Evolutionary conservation across 2,113 vertebrate genomes (phyloP), one percentile per base, ranked within the genome.

Genomic region (Hylia prasina): DNA sequence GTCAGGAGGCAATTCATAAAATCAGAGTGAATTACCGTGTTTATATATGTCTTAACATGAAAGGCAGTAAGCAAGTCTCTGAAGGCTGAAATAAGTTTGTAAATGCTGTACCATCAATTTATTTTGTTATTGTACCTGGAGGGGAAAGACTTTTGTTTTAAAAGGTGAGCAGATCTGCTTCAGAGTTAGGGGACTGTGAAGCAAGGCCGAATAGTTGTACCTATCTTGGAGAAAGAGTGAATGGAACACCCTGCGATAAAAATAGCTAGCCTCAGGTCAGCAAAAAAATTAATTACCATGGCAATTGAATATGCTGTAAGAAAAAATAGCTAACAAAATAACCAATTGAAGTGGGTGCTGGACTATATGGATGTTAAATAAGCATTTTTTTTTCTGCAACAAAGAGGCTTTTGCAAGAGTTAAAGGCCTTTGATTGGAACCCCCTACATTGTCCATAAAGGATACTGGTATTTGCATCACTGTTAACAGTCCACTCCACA

Each of bases 1-100:
- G 85, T 95, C 85, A 88, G 84, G 68, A 94, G 68, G 72, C 83
- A 92, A 95, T 95, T 96, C 93, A 88, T 95, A 91, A 97, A 96
- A 96, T 92, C 93, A 84, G 53, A 93, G 88, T 88, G 72, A 96
- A 96, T 95, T 91, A 92, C 90, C 10, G 39, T 87, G 70, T 85
- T 94, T 95, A 81, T 94, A 35, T 90, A 53, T 86, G 25, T 75
- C 73, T 88, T 63, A 89, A 56, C 80, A 56, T 77, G 91, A 95
- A 93, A 94, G 53, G 84, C 72, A 92, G 82, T 78, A 89, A 86
- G 69, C 68, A 89, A 94, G 64, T 86, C 85, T 96, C 92, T 12
- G 2, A 87, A 87, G 91, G 65, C 82, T 87, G 69, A 81, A 94
- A 84, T 90, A 86, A 87, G 61, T 92, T 95, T 93, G 68, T 91